phyloP scores from a whole-genome alignment of 2,888 invertebrate genomes.

The Drosophila paranaensis region DNA sequence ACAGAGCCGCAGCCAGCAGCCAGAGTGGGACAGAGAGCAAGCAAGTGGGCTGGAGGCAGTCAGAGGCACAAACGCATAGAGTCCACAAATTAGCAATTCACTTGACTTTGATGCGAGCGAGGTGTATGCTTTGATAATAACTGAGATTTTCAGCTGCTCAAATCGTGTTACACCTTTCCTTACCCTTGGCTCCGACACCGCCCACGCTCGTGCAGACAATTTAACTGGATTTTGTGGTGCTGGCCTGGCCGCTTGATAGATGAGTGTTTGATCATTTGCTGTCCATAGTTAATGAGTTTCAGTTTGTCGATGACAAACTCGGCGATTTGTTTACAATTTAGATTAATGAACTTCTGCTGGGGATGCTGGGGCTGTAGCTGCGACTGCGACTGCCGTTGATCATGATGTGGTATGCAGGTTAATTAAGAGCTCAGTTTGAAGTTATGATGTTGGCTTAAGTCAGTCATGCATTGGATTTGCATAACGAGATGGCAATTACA shows the following conservation, averaged over 20 bases:
- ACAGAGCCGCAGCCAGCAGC: constrained; percentile 11
- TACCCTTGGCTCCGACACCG: neutral
- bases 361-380: neutral
- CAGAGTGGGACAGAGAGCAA: neutral
- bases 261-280: neutral
- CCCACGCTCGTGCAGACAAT: neutral
- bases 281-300: constrained; percentile 40
- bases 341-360: constrained; percentile 39
- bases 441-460: neutral
- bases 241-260: constrained; percentile 10
- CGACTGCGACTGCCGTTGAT: neutral
- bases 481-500: constrained; percentile 1
- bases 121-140: constrained; percentile 42
- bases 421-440: constrained; percentile 32
- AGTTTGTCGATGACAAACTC: constrained; percentile 38
- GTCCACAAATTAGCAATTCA: constrained; percentile 52
- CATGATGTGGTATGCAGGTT: constrained; percentile 35
- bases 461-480: constrained; percentile 26
- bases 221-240: constrained; percentile 6
- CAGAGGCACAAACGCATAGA: constrained; percentile 4
- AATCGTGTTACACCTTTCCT: neutral
- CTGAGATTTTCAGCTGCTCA: constrained; percentile 34
- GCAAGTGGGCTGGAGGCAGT: neutral
- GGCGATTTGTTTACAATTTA: constrained; percentile 49
- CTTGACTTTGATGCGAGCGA: constrained; percentile 34